phyloP scores from a whole-genome alignment of 2,797 vertebrate genomes.

The Ataeniobius toweri region DNA sequence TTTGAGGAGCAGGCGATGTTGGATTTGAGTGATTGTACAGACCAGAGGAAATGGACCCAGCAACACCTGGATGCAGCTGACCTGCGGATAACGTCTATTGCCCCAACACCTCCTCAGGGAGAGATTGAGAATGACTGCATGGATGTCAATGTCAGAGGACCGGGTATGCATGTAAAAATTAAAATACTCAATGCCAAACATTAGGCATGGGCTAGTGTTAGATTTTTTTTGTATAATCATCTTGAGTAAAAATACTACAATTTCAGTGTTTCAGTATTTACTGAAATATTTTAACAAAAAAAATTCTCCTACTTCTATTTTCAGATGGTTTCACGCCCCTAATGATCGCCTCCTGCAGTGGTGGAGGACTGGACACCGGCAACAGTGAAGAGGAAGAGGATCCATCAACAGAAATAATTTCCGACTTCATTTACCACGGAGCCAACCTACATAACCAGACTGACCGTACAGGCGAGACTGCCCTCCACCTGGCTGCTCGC shows the following conservation, averaged over 20 bases:
- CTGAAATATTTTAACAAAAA: neutral
- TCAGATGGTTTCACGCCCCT: conserved; percentile 96
- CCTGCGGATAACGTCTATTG: conserved; percentile 91
- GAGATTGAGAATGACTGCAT: conserved; percentile 95
- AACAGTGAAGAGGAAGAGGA: conserved; percentile 97
- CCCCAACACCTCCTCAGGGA: conserved; percentile 95
- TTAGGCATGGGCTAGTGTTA: neutral
- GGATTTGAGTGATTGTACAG: conserved; percentile 88
- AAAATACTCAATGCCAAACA: neutral
- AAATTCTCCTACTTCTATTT: conserved; percentile 8
- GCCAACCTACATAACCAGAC: conserved; percentile 98
- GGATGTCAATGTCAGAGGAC: conserved; percentile 97
- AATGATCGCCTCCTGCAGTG: conserved; percentile 98
- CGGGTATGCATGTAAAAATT: conserved; percentile 78
- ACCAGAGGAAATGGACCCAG: conserved; percentile 98
- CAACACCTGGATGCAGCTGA: conserved; percentile 98
- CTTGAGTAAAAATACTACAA: neutral
- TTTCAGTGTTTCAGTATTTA: neutral
- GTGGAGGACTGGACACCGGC: conserved; percentile 93
- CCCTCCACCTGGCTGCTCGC: conserved; percentile 92
- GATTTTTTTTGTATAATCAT: neutral
- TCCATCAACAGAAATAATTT: conserved; percentile 91
- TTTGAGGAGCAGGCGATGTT: conserved; percentile 93
- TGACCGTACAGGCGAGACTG: conserved; percentile 95
- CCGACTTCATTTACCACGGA: conserved; percentile 97